Base-by-base conservation (phyloP, 2,888 invertebrate genomes). In the Mythimna impura region DNA sequence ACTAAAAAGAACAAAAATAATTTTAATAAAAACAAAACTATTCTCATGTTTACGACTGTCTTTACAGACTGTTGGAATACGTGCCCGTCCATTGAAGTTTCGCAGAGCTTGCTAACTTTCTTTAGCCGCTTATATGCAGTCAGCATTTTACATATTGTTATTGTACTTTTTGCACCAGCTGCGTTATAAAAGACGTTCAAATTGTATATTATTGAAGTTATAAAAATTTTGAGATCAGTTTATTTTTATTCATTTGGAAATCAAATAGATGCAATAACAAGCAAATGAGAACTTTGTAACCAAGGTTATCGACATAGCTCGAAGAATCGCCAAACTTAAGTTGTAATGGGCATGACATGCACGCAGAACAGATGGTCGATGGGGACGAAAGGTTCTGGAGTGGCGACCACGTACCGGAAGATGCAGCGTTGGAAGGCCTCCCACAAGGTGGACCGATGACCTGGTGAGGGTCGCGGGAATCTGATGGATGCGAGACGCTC, bases 111-210 rank as follows among this genome's bases (percentile, higher is more conserved):
- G 25, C 20, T 40, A 83, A 83, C 65, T 79, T 83, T 73, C 80
- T 74, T 60, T 40, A 66, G 30, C 47, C 57, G 73, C 60, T 73
- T 70, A 71, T 67, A 74, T 71, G 81, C 74, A 83, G 81, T 68
- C 80, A 81, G 71, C 80, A 61, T 67, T 82, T 78, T 82, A 82
- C 79, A 83, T 83, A 83, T 83, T 79, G 65, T 71, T 47, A 47
- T 47, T 47, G 47, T 47, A 50, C 57, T 66, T 43, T n/a, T 43
- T 63, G 73, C 72, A 79, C 62, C 70, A 79, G 62, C 74, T 65
- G 73, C 50, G 54, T 58, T 55, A 71, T 79, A 74, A 71, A 83
- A 83, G 61, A 58, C 70, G 65, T 71, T 82, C 20, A 50, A 43
- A 70, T 55, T 50, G 20, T 20, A 76, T 47, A 81, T 71, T 77